Conservation (phyloP, 2,113 vertebrate species). For the Paraplagusia blochii region DNA sequence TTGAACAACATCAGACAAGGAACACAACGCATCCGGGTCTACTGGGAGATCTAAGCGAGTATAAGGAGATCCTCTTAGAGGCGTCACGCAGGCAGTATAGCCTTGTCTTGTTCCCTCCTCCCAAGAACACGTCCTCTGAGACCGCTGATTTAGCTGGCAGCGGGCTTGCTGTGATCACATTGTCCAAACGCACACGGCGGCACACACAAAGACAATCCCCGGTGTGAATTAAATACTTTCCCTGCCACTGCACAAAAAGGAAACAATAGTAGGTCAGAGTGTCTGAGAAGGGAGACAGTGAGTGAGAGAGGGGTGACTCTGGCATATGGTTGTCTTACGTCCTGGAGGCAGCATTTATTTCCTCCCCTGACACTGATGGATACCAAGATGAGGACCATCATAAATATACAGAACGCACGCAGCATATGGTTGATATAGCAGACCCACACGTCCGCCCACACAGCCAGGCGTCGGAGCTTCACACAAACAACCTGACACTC, state of each 20-base stretch:
- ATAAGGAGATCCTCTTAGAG: slow-evolving; percentile 64
- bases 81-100: slow-evolving; percentile 44
- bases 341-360: slow-evolving; percentile 58
- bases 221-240: slow-evolving; percentile 39
- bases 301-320: slow-evolving; percentile 10
- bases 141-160: slow-evolving; percentile 58
- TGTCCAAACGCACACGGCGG: slow-evolving; percentile 38
- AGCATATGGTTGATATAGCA: slow-evolving; percentile 25
- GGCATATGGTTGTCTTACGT: slow-evolving; percentile 43
- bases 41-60: slow-evolving; percentile 37
- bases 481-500: slow-evolving; percentile 19
- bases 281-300: slow-evolving; percentile 1
- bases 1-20: slow-evolving; percentile 12
- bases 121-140: slow-evolving; percentile 60
- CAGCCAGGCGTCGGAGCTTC: not conserved
- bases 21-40: slow-evolving; percentile 28
- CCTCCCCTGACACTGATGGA: slow-evolving; percentile 32
- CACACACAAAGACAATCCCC: slow-evolving; percentile 14
- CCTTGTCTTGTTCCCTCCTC: slow-evolving; percentile 51
- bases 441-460: not conserved
- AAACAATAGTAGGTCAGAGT: slow-evolving; percentile 25
- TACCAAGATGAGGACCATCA: slow-evolving; percentile 31
- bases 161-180: slow-evolving; percentile 33
- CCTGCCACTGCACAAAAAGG: slow-evolving; percentile 29
- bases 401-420: slow-evolving; percentile 34